Base-by-base conservation (phyloP, 2,113 vertebrate species). In the Petrocephalus zakoni region DNA sequence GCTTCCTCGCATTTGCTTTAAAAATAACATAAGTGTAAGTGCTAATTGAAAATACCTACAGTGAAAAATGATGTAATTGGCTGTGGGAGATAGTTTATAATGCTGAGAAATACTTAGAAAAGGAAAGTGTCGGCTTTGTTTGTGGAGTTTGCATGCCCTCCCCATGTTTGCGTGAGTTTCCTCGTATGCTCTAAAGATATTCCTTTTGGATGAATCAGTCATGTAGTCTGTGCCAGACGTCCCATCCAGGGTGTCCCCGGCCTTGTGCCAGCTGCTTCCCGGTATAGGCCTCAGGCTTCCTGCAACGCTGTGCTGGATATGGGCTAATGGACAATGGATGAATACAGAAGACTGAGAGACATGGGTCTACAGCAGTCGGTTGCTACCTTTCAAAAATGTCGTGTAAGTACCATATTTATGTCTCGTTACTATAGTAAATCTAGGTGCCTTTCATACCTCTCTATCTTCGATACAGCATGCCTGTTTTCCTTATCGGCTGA, bases 1-100 rank as follows among this genome's bases (percentile, higher is more conserved):
- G 22, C 34, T 58, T 58, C 86, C 51, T 61, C 55, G 64, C 86
- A 22, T 61, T 86, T 37, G 25, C 85, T 56, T 58, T 52, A 61
- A 22, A 88, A 89, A 87, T 87, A 55, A 34, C 87, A 85, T 89
- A 89, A 86, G 86, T 88, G 25, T 82, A 89, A 81, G 89, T 53
- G 91, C 51, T 92, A 92, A 90, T 91, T 90, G 90, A 85, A 92
- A 85, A 37, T 68, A 85, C 84, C 9, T 72, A 68, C 21, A 83
- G 86, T 64, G 88, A 68, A 68, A 53, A 89, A 52, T 19, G 37
- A 46, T 56, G 52, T 15, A 47, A 56, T 22, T n/a, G 22, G 29
- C 51, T 22, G 61, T 22, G 10, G 61, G 19, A 49, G 21, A 42
- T 9, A 61, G 49, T 84, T n/a, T 49, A 52, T 51, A 25, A 52